These are phyloP conservation scores for Onychomys arenicola DNA, from an alignment of 2,797 vertebrate species.

Conservation along the genomic window DNA sequence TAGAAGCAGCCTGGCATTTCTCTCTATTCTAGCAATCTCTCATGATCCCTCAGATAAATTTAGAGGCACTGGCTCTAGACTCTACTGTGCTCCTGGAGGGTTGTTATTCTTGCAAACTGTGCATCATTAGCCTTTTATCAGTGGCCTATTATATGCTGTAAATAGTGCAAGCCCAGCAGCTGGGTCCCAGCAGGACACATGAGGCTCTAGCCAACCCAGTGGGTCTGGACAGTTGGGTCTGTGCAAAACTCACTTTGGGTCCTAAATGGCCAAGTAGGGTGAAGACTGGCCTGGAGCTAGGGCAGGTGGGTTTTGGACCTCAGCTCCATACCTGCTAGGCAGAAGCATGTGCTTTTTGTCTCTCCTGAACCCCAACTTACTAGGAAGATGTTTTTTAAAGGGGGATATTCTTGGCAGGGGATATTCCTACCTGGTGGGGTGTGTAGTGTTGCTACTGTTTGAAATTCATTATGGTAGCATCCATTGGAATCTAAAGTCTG, in stretches of 20 bases:
- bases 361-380: background rate
- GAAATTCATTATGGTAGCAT: background rate
- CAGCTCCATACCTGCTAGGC: background rate
- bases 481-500: background rate
- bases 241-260: background rate
- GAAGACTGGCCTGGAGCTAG: background rate
- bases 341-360: background rate
- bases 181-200: background rate
- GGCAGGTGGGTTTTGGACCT: background rate
- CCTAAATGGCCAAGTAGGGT: background rate
- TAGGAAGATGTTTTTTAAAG: background rate
- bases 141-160: background rate
- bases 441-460: background rate
- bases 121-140: slow-evolving; percentile 47
- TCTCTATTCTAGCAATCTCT: background rate
- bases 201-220: background rate
- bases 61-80: slow-evolving; percentile 15
- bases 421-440: background rate
- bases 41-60: slow-evolving; percentile 53
- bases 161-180: background rate
- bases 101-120: slow-evolving; percentile 63
- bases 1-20: background rate
- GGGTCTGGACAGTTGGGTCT: background rate
- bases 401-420: no score
- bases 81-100: background rate